These are phyloP conservation scores for Hypomesus transpacificus DNA, from an alignment of 2,113 vertebrate genomes.

Conservation along the genomic window DNA sequence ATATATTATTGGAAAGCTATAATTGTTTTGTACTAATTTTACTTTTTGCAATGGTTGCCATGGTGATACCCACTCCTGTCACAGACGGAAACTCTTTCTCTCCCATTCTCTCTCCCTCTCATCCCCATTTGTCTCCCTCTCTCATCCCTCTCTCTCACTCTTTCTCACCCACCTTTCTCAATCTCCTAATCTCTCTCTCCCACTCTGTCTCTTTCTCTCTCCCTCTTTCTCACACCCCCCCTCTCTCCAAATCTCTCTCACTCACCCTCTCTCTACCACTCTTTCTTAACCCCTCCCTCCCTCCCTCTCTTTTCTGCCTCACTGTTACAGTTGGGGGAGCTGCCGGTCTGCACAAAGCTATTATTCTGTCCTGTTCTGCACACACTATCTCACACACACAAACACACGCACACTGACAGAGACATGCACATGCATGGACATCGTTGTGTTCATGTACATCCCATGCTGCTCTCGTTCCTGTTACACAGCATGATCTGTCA, in stretches of 20 bases:
- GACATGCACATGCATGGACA: too few species aligned
- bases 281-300: background rate
- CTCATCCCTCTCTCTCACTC: background rate
- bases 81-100: background rate
- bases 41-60: conserved; percentile 62
- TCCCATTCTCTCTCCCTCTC: background rate
- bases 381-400: background rate
- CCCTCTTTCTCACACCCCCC: background rate
- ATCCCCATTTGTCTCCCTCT: background rate
- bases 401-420: background rate
- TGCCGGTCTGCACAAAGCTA: conserved; percentile 55
- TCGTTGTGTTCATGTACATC: too few species aligned
- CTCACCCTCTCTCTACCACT: background rate
- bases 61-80: conserved; percentile 52
- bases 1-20: too few species aligned
- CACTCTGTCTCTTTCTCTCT: background rate
- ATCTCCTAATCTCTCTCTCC: background rate
- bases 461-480: too few species aligned
- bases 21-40: background rate
- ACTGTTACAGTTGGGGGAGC: conserved; percentile 74
- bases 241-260: background rate
- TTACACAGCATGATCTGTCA: too few species aligned
- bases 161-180: background rate
- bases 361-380: background rate
- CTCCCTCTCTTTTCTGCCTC: conserved; percentile 26